Evolutionary conservation across 2,113 vertebrate genomes (phyloP).

Genomic region (Holacanthus passer): DNA sequence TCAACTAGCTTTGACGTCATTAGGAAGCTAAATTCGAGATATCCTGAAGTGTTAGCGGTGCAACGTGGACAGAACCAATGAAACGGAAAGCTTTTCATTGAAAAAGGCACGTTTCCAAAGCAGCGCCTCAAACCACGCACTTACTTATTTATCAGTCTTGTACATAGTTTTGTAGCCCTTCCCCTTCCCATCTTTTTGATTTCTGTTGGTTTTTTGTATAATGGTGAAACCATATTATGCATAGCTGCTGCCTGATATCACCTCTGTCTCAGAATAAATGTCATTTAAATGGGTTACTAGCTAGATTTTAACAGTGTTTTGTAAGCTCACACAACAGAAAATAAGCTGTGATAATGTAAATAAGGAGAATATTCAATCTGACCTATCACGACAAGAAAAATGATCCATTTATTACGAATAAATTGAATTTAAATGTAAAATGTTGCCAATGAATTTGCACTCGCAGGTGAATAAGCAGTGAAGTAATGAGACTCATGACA

Average conservation of each 20-base stretch:
- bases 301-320: background rate
- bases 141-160: conserved; percentile 87
- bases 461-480: conserved; percentile 35
- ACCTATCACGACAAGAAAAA: conserved; percentile 13
- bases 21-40: conserved; percentile 78
- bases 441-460: conserved; percentile 50
- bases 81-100: conserved; percentile 74
- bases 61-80: conserved; percentile 74
- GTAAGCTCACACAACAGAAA: conserved; percentile 34
- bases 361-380: conserved; percentile 36
- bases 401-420: conserved; percentile 11
- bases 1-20: conserved; percentile 82
- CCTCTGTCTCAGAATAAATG: conserved; percentile 68
- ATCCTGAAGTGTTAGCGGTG: conserved; percentile 76
- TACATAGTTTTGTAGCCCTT: conserved; percentile 86
- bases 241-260: conserved; percentile 70
- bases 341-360: conserved; percentile 69
- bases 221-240: conserved; percentile 75
- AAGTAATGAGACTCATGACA: background rate
- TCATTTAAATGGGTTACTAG: background rate
- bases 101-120: conserved; percentile 80
- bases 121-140: conserved; percentile 85
- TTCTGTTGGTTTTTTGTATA: conserved; percentile 69
- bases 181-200: conserved; percentile 58
- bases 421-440: conserved; percentile 37